These are phyloP conservation scores for Formicarius rufipectus DNA, from an alignment of 2,113 vertebrate genomes.

Conservation along the genomic window DNA sequence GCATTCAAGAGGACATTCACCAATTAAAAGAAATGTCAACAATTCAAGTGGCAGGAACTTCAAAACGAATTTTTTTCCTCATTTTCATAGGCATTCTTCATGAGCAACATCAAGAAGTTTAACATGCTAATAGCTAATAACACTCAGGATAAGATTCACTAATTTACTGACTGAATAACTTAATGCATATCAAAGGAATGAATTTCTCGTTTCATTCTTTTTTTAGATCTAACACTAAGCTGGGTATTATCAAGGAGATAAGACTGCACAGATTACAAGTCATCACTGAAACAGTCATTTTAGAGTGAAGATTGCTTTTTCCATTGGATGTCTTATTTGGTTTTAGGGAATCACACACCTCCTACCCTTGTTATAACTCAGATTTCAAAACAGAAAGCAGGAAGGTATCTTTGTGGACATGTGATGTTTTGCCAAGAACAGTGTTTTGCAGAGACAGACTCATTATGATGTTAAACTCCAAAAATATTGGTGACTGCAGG, in stretches of 20 bases:
- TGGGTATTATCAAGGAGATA: slow-evolving; percentile 2
- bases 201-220: slow-evolving; percentile 22
- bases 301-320: neutral
- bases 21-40: slow-evolving; percentile 56
- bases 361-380: neutral
- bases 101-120: slow-evolving; percentile 39
- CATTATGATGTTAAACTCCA: neutral
- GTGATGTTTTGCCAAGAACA: neutral
- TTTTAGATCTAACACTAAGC: slow-evolving; percentile 17
- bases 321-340: neutral
- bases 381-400: neutral
- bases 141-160: slow-evolving; percentile 25
- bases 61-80: slow-evolving; percentile 23
- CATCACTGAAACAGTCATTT: neutral
- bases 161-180: slow-evolving; percentile 56
- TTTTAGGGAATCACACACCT: neutral
- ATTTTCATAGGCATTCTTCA: slow-evolving; percentile 25
- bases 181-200: slow-evolving; percentile 50
- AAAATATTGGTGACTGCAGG: neutral
- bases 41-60: slow-evolving; percentile 28
- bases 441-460: neutral
- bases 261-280: neutral
- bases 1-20: slow-evolving; percentile 11
- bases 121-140: slow-evolving; percentile 58
- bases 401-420: neutral